phyloP scores from a whole-genome alignment of 2,113 vertebrate genomes.

The Dipodomys stephensi region DNA sequence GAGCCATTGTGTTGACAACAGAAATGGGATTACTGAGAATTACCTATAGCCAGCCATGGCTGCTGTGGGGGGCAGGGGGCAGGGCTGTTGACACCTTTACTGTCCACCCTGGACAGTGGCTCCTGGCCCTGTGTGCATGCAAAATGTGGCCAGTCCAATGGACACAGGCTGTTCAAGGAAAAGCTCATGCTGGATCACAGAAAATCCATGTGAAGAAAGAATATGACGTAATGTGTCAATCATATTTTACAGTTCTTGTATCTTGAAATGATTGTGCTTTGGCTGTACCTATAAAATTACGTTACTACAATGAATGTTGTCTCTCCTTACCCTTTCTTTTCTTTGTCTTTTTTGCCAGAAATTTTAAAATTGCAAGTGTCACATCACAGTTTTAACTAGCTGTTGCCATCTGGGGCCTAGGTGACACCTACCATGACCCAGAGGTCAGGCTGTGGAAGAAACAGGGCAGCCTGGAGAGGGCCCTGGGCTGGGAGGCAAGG shows the following conservation, averaged over 20 bases:
- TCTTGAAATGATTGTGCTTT: not conserved
- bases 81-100: accelerated
- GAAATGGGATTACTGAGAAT: not conserved
- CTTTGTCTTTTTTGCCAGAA: not conserved
- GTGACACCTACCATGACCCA: not conserved
- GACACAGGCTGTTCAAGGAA: not conserved
- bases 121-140: no score
- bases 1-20: not conserved
- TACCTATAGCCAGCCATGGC: not conserved
- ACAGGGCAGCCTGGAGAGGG: not conserved
- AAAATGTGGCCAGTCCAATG: not conserved
- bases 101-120: accelerated
- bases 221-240: not conserved
- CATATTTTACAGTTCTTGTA: not conserved
- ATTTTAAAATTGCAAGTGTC: not conserved
- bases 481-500: not conserved
- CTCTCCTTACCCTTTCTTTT: not conserved
- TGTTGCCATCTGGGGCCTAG: not conserved
- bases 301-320: not conserved
- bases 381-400: not conserved
- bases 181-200: not conserved
- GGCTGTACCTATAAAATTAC: not conserved
- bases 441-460: not conserved
- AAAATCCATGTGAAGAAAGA: not conserved
- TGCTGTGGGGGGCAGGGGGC: no score